Percentiles rank a stretch among this genome's conserved stretches.
Evolutionary conservation across 1,140 invertebrate species (phyloP).

Genomic region (Drosophila micromelanica): DNA sequence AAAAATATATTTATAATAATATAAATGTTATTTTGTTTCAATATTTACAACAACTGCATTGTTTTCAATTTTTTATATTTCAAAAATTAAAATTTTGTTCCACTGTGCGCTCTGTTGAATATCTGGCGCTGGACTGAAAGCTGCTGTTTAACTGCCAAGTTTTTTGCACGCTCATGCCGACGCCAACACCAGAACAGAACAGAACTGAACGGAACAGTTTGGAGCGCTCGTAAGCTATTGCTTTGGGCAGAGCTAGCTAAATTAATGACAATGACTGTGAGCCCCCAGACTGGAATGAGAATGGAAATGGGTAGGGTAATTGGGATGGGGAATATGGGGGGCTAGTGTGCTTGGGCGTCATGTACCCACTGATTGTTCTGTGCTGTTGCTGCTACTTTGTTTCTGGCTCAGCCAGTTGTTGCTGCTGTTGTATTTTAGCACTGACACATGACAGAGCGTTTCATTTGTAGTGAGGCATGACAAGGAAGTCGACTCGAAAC

Average conservation of each 20-base stretch:
- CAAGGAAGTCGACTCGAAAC: slow-evolving; percentile 48
- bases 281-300: slow-evolving; percentile 33
- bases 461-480: slow-evolving; percentile 75
- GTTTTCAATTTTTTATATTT: too few relatives aligned
- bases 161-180: slow-evolving; percentile 71
- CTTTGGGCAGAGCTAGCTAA: slow-evolving; percentile 65
- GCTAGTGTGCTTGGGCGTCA: slow-evolving; percentile 16
- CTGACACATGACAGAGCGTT: slow-evolving; percentile 82
- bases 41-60: background rate
- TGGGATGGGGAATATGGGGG: slow-evolving; percentile 1
- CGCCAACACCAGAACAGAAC: slow-evolving; percentile 31
- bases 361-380: slow-evolving; percentile 75
- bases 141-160: slow-evolving; percentile 72
- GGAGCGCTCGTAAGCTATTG: slow-evolving; percentile 68
- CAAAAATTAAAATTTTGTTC: background rate
- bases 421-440: slow-evolving; percentile 45
- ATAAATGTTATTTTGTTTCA: too few relatives aligned
- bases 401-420: slow-evolving; percentile 34
- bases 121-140: slow-evolving; percentile 32
- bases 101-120: slow-evolving; percentile 42
- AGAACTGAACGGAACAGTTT: slow-evolving; percentile 29
- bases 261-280: slow-evolving; percentile 80
- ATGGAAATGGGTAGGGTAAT: slow-evolving; percentile 11
- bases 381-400: slow-evolving; percentile 45
- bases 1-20: too few relatives aligned